Conservation (phyloP, 2,888 invertebrate species). For the Mamestra brassicae region DNA sequence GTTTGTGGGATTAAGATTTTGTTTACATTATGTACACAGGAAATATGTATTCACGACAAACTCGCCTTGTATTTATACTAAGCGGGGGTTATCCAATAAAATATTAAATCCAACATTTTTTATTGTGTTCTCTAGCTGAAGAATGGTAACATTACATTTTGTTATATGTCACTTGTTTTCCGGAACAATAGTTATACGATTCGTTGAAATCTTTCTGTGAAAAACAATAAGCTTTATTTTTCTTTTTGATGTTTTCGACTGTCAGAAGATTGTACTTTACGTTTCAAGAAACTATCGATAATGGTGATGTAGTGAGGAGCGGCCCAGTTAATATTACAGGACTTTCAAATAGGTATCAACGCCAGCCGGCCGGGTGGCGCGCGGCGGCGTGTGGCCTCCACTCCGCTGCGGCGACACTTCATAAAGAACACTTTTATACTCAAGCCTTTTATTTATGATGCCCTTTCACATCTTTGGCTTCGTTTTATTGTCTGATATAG, state of each 20-base stretch:
- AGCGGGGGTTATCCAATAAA: conserved; percentile 58
- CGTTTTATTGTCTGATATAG: conserved; percentile 83
- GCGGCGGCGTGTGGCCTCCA: conserved; percentile 68
- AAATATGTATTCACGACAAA: conserved; percentile 57
- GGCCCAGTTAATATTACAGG: conserved; percentile 86
- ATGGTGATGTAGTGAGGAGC: conserved; percentile 69
- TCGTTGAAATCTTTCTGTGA: conserved; percentile 2
- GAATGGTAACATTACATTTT: conserved; percentile 50
- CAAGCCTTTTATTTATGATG: conserved; percentile 89
- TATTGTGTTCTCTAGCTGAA: conserved; percentile 53
- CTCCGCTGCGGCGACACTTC: conserved; percentile 87
- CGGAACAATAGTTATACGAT: conserved; percentile 15
- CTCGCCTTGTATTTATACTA: conserved; percentile 50
- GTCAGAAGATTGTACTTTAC: background rate
- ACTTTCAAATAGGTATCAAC: conserved; percentile 89
- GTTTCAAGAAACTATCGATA: conserved; percentile 75
- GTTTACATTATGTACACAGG: conserved; percentile 45
- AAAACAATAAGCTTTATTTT: conserved; percentile 11
- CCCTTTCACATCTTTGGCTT: conserved; percentile 86
- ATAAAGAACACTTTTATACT: conserved; percentile 90
- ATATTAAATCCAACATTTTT: conserved; percentile 59
- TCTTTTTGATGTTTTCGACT: background rate
- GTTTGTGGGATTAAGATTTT: conserved; percentile 56
- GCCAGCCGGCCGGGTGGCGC: conserved; percentile 76
- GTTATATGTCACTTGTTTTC: conserved; percentile 32